phyloP scores from a whole-genome alignment of 2,113 vertebrate genomes.

The Oncorhynchus tshawytscha region DNA sequence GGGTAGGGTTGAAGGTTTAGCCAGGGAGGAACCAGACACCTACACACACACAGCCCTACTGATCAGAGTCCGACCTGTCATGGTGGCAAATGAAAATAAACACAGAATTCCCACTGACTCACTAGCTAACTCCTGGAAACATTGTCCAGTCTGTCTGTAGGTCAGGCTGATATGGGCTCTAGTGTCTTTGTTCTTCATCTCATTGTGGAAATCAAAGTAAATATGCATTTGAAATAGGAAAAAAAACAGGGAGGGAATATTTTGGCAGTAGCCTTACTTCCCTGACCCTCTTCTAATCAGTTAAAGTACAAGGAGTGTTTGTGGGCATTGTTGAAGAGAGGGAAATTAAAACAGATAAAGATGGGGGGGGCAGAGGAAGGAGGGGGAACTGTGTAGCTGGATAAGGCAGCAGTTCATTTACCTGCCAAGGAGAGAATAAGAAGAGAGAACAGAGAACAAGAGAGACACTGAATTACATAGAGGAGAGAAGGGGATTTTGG shows the following conservation, averaged over 20 bases:
- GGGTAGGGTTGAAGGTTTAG: constrained; percentile 38
- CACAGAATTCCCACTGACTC: constrained; percentile 18
- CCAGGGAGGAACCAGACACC: constrained; percentile 64
- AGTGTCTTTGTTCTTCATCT: constrained; percentile 40
- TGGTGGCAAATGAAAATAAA: constrained; percentile 25
- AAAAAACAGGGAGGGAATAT: constrained; percentile 1
- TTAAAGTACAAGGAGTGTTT: constrained; percentile 23
- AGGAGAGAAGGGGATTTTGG: no score
- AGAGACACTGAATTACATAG: neutral
- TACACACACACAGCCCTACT: constrained; percentile 19
- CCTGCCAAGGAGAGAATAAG: neutral
- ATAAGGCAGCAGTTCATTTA: no score
- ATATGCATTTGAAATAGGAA: constrained; percentile 9
- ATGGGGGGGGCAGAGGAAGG: neutral
- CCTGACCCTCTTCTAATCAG: constrained; percentile 28
- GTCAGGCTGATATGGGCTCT: constrained; percentile 37
- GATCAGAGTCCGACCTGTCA: constrained; percentile 36
- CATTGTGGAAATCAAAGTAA: constrained; percentile 47
- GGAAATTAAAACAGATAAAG: constrained; percentile 17
- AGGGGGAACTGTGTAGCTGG: neutral
- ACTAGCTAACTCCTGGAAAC: constrained; percentile 18
- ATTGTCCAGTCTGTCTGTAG: constrained; percentile 11
- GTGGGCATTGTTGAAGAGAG: constrained; percentile 24
- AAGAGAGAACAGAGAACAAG: constrained; percentile 22
- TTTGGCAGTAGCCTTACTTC: constrained; percentile 15